phyloP scores from a whole-genome alignment of 1,140 invertebrate genomes.

The Saccostrea glomerata region DNA sequence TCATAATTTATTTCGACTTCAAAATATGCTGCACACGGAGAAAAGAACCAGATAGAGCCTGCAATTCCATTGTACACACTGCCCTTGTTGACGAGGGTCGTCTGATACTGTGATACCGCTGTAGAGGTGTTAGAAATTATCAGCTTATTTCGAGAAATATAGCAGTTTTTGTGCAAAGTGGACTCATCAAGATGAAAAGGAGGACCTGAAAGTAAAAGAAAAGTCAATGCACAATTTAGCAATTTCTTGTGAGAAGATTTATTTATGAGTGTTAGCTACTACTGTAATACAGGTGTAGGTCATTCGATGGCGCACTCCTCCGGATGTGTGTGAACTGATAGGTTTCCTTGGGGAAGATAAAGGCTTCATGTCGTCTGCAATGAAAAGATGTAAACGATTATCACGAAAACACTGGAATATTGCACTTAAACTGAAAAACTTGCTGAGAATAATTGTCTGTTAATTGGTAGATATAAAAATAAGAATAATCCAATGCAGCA shows the following conservation, averaged over 20 bases:
- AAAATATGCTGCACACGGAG: constrained; percentile 14
- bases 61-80: constrained; percentile 30
- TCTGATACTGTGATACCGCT: not conserved
- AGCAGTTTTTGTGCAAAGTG: not conserved
- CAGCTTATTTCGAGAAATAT: constrained; percentile 1
- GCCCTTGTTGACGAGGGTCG: not conserved
- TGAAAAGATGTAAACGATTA: no score
- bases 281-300: not conserved
- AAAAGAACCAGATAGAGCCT: constrained; percentile 26
- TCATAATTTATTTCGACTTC: constrained; percentile 32
- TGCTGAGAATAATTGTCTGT: no score
- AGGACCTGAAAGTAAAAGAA: constrained; percentile 14
- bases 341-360: not conserved
- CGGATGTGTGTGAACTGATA: not conserved
- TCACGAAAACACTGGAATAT: no score
- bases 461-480: no score
- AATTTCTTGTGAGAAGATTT: not conserved
- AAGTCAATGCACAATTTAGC: not conserved
- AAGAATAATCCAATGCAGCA: no score
- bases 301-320: not conserved
- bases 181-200: constrained; percentile 40
- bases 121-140: constrained; percentile 35
- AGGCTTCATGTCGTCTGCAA: constrained; percentile 17
- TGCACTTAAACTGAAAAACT: no score
- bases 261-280: not conserved